A percentile compares a stretch with the other conserved stretches of the same genome.
These are phyloP conservation scores for Drosophila simulans DNA, from an alignment of 1,140 invertebrate species.

Conservation along the genomic window DNA sequence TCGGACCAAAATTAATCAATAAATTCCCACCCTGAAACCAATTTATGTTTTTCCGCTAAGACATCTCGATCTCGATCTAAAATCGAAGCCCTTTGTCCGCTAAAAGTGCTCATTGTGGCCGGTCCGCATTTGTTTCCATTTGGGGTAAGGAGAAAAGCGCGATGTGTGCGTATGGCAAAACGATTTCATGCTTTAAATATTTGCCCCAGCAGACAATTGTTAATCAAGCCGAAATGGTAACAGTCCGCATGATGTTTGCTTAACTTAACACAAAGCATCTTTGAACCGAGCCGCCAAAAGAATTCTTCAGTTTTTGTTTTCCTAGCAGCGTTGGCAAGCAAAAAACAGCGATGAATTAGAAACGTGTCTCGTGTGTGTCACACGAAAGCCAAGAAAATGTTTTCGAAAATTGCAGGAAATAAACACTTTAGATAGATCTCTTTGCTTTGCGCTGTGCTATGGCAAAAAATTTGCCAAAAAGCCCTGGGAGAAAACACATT, in stretches of 20 bases:
- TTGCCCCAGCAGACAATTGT: conserved; percentile 63
- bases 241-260: conserved; percentile 47
- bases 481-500: conserved; percentile 6
- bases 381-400: conserved; percentile 27
- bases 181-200: conserved; percentile 75
- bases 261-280: conserved; percentile 44
- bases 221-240: conserved; percentile 68
- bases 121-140: conserved; percentile 33
- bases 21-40: conserved; percentile 59
- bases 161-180: conserved; percentile 51
- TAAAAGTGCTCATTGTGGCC: conserved; percentile 49
- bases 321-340: conserved; percentile 2
- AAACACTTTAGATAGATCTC: conserved; percentile 49
- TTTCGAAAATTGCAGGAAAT: conserved; percentile 54
- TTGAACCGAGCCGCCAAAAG: conserved; percentile 62
- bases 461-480: conserved; percentile 20
- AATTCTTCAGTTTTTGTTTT: conserved; percentile 29
- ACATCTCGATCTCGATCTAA: conserved; percentile 69
- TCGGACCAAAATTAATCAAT: conserved; percentile 48
- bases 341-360: conserved; percentile 13
- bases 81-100: conserved; percentile 56
- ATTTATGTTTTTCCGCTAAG: conserved; percentile 50
- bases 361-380: conserved; percentile 29
- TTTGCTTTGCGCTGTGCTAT: conserved; percentile 5
- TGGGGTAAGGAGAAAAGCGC: conserved; percentile 59